phyloP scores from a whole-genome alignment of 2,888 invertebrate species.

The Pheosia tremula region DNA sequence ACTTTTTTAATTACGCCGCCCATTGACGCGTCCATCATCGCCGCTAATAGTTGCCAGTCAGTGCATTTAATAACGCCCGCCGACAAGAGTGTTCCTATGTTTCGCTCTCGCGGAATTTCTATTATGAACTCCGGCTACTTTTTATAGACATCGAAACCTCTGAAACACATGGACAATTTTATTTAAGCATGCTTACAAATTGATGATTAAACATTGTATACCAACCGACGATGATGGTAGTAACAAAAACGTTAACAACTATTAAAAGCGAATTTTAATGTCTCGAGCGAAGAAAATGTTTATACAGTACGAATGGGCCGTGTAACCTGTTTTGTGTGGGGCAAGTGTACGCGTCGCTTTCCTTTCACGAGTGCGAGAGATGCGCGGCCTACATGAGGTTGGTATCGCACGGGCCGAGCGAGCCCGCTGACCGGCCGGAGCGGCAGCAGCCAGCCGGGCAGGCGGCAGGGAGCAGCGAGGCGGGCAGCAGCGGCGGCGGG shows the following conservation, averaged over 20 bases:
- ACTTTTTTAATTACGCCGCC: constrained; percentile 78
- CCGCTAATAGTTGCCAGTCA: constrained; percentile 80
- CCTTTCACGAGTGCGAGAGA: constrained; percentile 60
- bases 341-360: constrained; percentile 64
- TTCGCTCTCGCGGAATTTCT: constrained; percentile 73
- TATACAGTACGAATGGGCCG: constrained; percentile 55
- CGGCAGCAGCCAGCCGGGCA: not conserved
- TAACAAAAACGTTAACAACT: constrained; percentile 57
- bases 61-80: constrained; percentile 76
- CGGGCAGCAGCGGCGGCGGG: constrained; percentile 14
- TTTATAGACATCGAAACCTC: constrained; percentile 49
- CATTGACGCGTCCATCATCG: constrained; percentile 77
- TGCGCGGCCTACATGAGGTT: constrained; percentile 34
- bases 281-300: constrained; percentile 49
- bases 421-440: not conserved
- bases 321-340: constrained; percentile 67
- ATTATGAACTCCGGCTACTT: constrained; percentile 59
- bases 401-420: constrained; percentile 38
- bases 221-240: constrained; percentile 22
- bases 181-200: constrained; percentile 40
- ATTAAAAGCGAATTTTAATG: constrained; percentile 63
- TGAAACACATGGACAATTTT: constrained; percentile 31
- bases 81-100: constrained; percentile 62
- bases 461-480: not conserved
- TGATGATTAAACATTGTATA: constrained; percentile 34